Conservation (phyloP, 2,888 invertebrate species). For the Dilophus febrilis region DNA sequence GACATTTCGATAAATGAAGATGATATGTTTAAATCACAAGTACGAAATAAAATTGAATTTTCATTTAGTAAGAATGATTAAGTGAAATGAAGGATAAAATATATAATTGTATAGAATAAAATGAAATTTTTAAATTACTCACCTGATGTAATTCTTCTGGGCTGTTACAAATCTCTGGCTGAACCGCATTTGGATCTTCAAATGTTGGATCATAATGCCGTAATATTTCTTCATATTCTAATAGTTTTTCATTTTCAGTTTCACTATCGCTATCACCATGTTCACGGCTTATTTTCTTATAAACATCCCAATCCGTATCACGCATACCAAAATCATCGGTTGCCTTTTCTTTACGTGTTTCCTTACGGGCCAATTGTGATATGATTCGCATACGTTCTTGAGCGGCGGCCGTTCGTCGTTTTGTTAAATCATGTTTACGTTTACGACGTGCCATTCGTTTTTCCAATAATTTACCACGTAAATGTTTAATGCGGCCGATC, state of each 20-base stretch:
- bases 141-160: constrained; percentile 55
- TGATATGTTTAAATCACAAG: constrained; percentile 37
- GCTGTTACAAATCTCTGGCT: too few species aligned
- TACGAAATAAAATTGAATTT: constrained; percentile 30
- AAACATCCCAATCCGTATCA: constrained; percentile 94
- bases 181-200: constrained; percentile 31
- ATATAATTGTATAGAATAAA: not conserved
- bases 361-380: constrained; percentile 67
- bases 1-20: constrained; percentile 36
- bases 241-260: constrained; percentile 71
- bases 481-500: constrained; percentile 20
- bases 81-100: not conserved
- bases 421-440: constrained; percentile 72
- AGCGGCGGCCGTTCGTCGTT: constrained; percentile 76
- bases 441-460: constrained; percentile 59
- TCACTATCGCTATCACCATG: constrained; percentile 81
- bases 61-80: not conserved
- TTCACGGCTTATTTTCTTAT: constrained; percentile 63
- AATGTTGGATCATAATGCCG: constrained; percentile 67
- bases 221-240: constrained; percentile 72
- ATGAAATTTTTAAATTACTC: constrained; percentile 3
- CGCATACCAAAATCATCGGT: constrained; percentile 85
- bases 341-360: constrained; percentile 57
- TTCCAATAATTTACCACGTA: constrained; percentile 8
- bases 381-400: constrained; percentile 92